Conservation (phyloP, 92 coral and sea anemone genomes). For the Palythoa heliodiscus region DNA sequence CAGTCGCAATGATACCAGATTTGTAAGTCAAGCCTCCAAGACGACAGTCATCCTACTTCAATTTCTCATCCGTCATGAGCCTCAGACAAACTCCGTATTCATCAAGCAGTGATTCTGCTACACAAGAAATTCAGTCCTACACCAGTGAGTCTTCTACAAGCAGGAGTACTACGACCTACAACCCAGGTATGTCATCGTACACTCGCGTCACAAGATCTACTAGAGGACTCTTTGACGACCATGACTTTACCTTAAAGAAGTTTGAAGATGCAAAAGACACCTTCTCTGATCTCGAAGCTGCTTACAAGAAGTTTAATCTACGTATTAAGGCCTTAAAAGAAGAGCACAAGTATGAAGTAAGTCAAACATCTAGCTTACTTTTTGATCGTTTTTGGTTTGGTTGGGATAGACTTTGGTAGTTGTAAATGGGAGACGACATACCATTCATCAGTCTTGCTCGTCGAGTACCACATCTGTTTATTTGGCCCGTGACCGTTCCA, state of each 20-base stretch:
- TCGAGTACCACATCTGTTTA: neutral
- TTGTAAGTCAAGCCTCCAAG: neutral
- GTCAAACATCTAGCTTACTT: neutral
- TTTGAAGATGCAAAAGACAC: conserved; percentile 94
- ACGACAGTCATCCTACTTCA: neutral
- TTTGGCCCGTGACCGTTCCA: neutral
- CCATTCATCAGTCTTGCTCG: neutral
- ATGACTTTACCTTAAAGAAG: conserved; percentile 80
- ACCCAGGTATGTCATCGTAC: conserved; percentile 68
- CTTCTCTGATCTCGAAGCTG: conserved; percentile 91
- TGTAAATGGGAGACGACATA: neutral
- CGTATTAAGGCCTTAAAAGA: conserved; percentile 77
- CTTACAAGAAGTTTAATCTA: conserved; percentile 82
- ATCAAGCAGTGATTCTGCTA: conserved; percentile 12
- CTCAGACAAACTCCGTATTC: conserved; percentile 5
- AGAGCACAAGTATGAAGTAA: conserved; percentile 83
- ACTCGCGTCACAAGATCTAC: conserved; percentile 78
- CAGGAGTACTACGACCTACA: conserved; percentile 51
- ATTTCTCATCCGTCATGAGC: conserved; percentile 8
- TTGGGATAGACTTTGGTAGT: neutral
- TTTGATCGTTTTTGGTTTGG: neutral
- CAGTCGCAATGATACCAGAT: neutral
- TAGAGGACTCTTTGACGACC: conserved; percentile 64
- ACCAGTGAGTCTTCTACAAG: conserved; percentile 65
- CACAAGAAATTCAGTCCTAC: conserved; percentile 25